Percentiles rank a stretch among this genome's conserved stretches.
Evolutionary conservation across 2,113 vertebrate genomes (phyloP).

Genomic region (Piprites chloris): DNA sequence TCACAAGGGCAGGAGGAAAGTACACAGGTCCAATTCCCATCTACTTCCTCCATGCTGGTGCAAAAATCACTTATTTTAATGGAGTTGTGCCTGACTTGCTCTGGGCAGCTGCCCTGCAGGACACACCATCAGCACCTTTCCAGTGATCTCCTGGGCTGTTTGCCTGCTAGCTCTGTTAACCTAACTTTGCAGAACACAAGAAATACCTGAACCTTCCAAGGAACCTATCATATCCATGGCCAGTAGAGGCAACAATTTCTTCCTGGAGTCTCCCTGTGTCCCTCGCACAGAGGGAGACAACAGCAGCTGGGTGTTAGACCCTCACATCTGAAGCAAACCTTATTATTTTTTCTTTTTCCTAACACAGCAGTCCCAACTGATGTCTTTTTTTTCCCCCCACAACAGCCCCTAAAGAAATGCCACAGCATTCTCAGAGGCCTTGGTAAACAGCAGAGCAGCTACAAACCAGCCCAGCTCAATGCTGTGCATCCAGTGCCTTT

Average conservation of each 20-base stretch:
- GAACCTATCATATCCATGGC: not conserved
- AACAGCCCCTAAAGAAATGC: not conserved
- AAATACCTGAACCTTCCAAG: not conserved
- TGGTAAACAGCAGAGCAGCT: not conserved
- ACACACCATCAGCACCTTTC: not conserved
- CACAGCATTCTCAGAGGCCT: not conserved
- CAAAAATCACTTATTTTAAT: not conserved
- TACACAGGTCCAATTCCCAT: not conserved
- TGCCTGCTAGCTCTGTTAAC: not conserved
- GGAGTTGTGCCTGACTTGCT: not conserved
- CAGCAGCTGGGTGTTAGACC: not conserved
- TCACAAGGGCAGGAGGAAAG: not conserved
- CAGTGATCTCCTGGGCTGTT: not conserved
- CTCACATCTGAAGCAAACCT: not conserved
- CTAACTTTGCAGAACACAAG: not conserved
- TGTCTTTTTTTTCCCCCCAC: not conserved
- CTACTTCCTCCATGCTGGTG: not conserved
- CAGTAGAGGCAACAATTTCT: not conserved
- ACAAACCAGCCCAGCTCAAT: not conserved
- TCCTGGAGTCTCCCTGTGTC: not conserved
- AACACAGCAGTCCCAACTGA: not conserved
- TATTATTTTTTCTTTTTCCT: not conserved
- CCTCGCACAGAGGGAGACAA: rapidly evolving
- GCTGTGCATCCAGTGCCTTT: not conserved
- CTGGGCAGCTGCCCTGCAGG: not conserved